A percentile compares a stretch with the other conserved stretches of the same genome.
phyloP scores from a whole-genome alignment of 1,140 invertebrate genomes.

The Drosophila sp. region DNA sequence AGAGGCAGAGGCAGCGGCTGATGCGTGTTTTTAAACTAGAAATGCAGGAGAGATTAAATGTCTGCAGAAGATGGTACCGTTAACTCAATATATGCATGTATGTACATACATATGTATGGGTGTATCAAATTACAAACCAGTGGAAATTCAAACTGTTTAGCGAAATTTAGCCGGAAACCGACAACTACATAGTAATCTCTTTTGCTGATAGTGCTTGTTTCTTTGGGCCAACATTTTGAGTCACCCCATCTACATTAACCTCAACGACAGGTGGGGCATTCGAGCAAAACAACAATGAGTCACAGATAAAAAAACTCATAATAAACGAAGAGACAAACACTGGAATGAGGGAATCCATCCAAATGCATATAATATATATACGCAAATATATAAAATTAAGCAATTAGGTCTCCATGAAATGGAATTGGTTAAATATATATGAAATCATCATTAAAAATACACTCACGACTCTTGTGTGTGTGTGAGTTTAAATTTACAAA shows the following conservation, averaged over 20 bases:
- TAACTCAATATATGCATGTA: conserved; percentile 23
- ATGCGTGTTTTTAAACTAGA: conserved; percentile 59
- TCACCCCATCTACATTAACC: conserved; percentile 32
- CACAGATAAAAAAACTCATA: conserved; percentile 35
- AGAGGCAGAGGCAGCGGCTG: conserved; percentile 32
- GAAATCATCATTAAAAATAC: conserved; percentile 78
- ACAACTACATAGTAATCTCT: conserved; percentile 39
- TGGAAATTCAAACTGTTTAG: conserved; percentile 41
- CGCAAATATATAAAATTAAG: conserved; percentile 14
- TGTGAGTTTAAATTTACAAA: conserved; percentile 74
- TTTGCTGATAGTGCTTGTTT: conserved; percentile 50
- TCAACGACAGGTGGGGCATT: conserved; percentile 16
- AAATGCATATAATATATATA: conserved; percentile 42
- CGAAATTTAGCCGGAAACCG: conserved; percentile 15
- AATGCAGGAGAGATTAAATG: conserved; percentile 61
- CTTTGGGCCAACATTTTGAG: conserved; percentile 66
- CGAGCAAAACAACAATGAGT: conserved; percentile 45
- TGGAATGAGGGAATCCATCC: conserved; percentile 22
- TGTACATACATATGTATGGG: neutral
- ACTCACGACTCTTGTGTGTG: conserved; percentile 21
- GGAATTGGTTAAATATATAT: conserved; percentile 40
- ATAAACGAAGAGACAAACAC: conserved; percentile 21
- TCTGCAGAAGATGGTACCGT: conserved; percentile 59
- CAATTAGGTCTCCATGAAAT: conserved; percentile 25
- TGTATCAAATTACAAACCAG: conserved; percentile 56